Base-by-base conservation (phyloP, 2,113 vertebrate genomes). In the Vulpes ferrilata region DNA sequence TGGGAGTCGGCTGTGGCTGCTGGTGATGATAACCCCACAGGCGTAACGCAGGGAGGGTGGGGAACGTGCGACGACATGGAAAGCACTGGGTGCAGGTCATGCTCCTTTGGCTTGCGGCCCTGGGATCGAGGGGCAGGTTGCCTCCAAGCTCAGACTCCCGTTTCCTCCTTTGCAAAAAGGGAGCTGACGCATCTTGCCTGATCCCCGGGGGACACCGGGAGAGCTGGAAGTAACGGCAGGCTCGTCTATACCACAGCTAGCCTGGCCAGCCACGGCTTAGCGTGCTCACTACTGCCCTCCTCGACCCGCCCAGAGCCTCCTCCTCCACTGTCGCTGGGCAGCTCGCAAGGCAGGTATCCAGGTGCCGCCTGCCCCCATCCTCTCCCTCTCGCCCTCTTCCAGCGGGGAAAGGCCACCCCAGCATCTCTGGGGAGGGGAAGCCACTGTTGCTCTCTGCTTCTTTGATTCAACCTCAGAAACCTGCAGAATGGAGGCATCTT, bases 331-430 rank as follows among this genome's bases (percentile, higher is more conserved):
- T 35, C 13, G 5, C 9, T 0, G 1, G 4, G 22, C 7, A 48
- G 23, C 17, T 1, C 1, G 7, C 22, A 16, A 19, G 16, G 19
- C 1, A 1, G 2, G 0, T 22, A 5, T 7, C 1, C 30, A 0
- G 9, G 12, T 10, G n/a, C 11, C 43, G 25, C 27, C 4, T 2
- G 6, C 19, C 65, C 12, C 38, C 13, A 20, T 6, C 17, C 19
- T 23, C 64, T 11, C 8, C 30, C 38, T 27, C 32, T 5, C 2
- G 2, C 25, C 43, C 17, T 43, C 25, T 16, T 13, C 30, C n/a
- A 38, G 15, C 1, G 8, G 15, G 67, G 22, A 51, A 84, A 88
- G 23, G 30, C 23, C 65, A 59, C 7, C 48, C 71, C 23, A 35
- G 43, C 25, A 12, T 60, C 16, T 2, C 11, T 6, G 20, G 38